phyloP scores from a whole-genome alignment of 2,888 invertebrate species.

The Drosophila nigritarsus region DNA sequence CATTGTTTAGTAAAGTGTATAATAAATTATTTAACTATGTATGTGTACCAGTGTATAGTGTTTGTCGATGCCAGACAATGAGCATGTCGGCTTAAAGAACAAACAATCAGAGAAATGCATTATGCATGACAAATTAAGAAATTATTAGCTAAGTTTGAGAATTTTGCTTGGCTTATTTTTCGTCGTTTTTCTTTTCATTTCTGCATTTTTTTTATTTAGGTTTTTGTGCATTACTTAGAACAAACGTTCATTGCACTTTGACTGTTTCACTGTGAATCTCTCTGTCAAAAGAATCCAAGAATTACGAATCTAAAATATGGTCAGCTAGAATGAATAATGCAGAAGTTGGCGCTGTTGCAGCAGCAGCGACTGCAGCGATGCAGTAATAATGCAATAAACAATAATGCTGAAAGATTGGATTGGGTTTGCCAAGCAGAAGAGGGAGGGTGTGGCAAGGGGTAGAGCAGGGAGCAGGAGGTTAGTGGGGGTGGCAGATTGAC shows the following conservation, averaged over 20 bases:
- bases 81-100: slow-evolving; percentile 39
- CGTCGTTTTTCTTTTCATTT: too few species aligned
- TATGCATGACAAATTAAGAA: slow-evolving; percentile 74
- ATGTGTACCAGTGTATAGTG: slow-evolving; percentile 10
- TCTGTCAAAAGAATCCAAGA: slow-evolving; percentile 6
- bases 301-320: slow-evolving; percentile 46
- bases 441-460: neutral
- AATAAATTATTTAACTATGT: neutral
- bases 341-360: slow-evolving; percentile 24
- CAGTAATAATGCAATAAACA: slow-evolving; percentile 57
- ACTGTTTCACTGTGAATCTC: slow-evolving; percentile 29
- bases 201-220: too few species aligned
- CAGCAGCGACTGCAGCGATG: slow-evolving; percentile 8
- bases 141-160: slow-evolving; percentile 64
- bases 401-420: slow-evolving; percentile 25
- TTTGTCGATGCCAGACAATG: slow-evolving; percentile 48
- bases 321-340: slow-evolving; percentile 56
- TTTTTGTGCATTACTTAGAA: slow-evolving; percentile 16
- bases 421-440: neutral
- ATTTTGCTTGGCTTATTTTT: slow-evolving; percentile 30
- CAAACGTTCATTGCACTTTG: slow-evolving; percentile 57
- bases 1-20: too few species aligned
- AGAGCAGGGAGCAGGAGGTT: too few species aligned
- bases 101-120: slow-evolving; percentile 73
- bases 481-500: slow-evolving; percentile 51